Evolutionary conservation across 2,797 vertebrate genomes (phyloP).

Genomic region (Hydrophis major): DNA sequence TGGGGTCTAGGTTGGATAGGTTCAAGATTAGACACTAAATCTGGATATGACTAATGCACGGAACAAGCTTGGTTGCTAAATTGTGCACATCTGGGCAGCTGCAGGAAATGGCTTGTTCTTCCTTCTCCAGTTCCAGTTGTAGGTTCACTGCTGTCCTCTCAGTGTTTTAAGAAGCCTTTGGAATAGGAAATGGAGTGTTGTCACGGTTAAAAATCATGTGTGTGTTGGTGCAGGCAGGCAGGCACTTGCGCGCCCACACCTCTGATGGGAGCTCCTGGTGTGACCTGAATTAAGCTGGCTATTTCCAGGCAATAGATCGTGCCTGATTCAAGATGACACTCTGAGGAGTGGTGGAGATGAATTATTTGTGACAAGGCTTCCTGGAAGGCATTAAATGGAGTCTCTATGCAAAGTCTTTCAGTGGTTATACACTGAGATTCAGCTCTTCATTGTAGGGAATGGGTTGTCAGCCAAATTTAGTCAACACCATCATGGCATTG

Average conservation of each 20-base stretch:
- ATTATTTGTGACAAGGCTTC: constrained; percentile 70
- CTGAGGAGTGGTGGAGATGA: constrained; percentile 72
- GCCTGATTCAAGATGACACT: constrained; percentile 73
- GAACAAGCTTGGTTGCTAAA: not conserved
- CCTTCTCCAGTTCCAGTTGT: not conserved
- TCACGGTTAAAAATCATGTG: constrained; percentile 35
- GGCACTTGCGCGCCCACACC: not conserved
- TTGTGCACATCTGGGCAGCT: not conserved
- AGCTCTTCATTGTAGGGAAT: not conserved
- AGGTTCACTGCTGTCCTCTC: not conserved
- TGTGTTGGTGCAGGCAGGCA: constrained; percentile 45
- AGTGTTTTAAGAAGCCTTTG: not conserved
- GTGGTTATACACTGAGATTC: not conserved
- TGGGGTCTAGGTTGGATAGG: not conserved
- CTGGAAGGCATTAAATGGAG: constrained; percentile 71
- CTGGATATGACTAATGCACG: accelerated
- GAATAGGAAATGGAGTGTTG: not conserved
- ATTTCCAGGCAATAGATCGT: constrained; percentile 64
- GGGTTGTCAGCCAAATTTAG: not conserved
- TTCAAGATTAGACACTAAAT: not conserved
- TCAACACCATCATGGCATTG: not conserved
- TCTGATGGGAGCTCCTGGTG: constrained; percentile 46
- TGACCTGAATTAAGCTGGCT: constrained; percentile 76
- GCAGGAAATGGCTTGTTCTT: not conserved
- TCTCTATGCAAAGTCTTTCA: constrained; percentile 38